Conservation (phyloP, 1,140 invertebrate genomes). For the Cyrtorhinus lividipennis region DNA sequence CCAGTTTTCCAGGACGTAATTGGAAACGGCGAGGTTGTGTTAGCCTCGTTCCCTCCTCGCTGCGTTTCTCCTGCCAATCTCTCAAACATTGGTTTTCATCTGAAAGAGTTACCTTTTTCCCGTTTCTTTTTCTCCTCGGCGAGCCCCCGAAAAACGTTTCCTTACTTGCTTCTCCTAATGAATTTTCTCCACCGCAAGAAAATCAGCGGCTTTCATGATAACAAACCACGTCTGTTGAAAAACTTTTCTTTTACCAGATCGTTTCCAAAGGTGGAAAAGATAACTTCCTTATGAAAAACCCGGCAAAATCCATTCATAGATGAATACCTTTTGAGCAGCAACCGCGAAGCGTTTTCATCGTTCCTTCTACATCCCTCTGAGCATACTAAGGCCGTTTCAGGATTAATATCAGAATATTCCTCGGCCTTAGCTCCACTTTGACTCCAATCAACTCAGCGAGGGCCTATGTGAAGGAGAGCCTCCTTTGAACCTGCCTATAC, state of each 20-base stretch:
- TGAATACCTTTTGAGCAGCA: too few relatives aligned
- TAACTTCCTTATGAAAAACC: background rate
- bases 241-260: background rate
- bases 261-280: background rate
- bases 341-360: too few relatives aligned
- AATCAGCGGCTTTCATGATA: background rate
- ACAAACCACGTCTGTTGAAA: background rate
- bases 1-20: background rate
- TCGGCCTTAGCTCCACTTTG: too few relatives aligned
- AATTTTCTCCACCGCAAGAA: background rate
- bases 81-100: slow-evolving; percentile 8
- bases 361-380: too few relatives aligned
- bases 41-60: background rate
- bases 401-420: too few relatives aligned
- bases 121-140: background rate
- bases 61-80: background rate
- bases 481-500: too few relatives aligned
- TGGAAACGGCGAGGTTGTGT: slow-evolving; percentile 5
- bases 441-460: too few relatives aligned
- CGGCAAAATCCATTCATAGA: too few relatives aligned
- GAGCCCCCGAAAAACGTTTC: background rate
- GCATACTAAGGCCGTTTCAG: too few relatives aligned
- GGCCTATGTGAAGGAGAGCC: too few relatives aligned
- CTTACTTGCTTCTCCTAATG: slow-evolving; percentile 6
- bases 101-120: slow-evolving; percentile 2